Evolutionary conservation across 1,140 invertebrate genomes (phyloP), one percentile per base, ranked within the genome.

Genomic region (Drosophila lini): DNA sequence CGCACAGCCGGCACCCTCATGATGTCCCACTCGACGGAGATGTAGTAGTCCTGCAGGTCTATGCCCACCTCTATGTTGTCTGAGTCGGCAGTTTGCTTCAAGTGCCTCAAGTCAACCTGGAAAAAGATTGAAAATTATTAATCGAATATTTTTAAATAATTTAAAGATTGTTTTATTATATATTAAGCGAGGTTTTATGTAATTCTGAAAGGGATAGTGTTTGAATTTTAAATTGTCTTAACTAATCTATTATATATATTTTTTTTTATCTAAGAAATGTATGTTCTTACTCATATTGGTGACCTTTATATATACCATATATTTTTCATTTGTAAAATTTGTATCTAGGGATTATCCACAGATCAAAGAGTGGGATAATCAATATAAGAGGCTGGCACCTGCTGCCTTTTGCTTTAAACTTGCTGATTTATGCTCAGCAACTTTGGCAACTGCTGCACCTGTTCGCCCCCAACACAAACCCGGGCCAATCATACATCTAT

Each of bases 11-110:
- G 97, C 78, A 98, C 97, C 62, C 95, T 94, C 95, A 98, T 96
- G 78, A 99, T 97, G 93, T 99, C 98, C 98, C 98, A 99, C 93
- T 99, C 98, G 22, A 99, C 98, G 82, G 97, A 98, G 91, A 98
- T 97, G 94, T 98, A 98, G 92, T 98, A 98, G 91, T 98, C 97
- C 86, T 97, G 97, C 45, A 98, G 93, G 93, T 98, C 97, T 82
- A 98, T 98, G 45, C 97, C 98, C 83, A 97, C 94, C 63, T 96
- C 96, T 84, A 97, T 97, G 73, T 95, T 94, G 91, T 97, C 96
- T 28, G 96, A 96, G 85, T 96, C 96, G 64, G 96, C 95, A 50
- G 94, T 94, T 93, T 98, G 97, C 59, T 95, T 94, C 58, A 97
- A 94, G 93, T 98, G 97, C 83, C 97, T 95, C 78, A 98, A 93